Conservation (phyloP, 2,888 invertebrate species). For the Thecocarcelia acutangulata region DNA sequence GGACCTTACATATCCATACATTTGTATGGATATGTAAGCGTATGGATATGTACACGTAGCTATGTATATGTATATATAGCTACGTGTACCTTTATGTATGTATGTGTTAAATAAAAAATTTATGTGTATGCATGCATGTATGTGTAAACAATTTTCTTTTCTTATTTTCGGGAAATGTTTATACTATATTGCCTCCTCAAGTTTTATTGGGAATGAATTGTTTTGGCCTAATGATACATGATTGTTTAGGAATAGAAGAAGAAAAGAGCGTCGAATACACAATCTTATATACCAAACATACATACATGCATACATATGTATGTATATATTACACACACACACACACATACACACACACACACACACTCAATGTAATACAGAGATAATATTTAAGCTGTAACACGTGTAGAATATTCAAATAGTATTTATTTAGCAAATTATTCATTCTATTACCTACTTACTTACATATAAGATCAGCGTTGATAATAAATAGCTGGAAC, state of each 20-base stretch:
- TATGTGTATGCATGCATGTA: background rate
- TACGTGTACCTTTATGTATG: background rate
- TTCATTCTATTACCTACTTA: too few relatives aligned
- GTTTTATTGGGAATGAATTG: slow-evolving; percentile 19
- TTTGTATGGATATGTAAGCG: too few relatives aligned
- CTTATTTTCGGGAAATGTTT: background rate
- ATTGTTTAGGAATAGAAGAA: background rate
- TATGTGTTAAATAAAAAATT: too few relatives aligned
- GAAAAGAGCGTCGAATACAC: background rate
- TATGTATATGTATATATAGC: background rate
- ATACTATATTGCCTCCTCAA: too few relatives aligned
- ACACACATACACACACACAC: background rate
- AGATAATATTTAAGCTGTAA: slow-evolving; percentile 39
- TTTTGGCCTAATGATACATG: background rate
- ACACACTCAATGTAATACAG: background rate
- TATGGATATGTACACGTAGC: too few relatives aligned
- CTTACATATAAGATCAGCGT: background rate
- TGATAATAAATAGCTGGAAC: slow-evolving; percentile 11
- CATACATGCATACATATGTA: too few relatives aligned
- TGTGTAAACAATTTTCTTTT: background rate
- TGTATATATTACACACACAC: too few relatives aligned
- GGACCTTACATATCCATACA: too few relatives aligned
- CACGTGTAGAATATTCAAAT: slow-evolving; percentile 44
- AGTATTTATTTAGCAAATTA: slow-evolving; percentile 10
- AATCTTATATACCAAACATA: too few relatives aligned